phyloP scores from a whole-genome alignment of 2,797 vertebrate genomes.

The Coregonus sp. region DNA sequence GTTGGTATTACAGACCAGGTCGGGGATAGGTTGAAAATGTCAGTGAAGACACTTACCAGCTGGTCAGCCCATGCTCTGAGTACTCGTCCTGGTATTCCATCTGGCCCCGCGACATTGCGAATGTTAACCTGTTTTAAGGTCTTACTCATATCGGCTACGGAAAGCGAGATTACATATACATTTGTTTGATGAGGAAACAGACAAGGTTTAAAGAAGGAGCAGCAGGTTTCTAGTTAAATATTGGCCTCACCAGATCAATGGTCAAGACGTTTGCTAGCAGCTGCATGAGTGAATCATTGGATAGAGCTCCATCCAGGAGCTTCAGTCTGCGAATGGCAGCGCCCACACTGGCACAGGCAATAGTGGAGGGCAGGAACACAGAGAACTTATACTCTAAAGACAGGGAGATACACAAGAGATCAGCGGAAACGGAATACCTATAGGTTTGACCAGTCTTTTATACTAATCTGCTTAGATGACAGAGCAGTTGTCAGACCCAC shows the following conservation, averaged over 20 bases:
- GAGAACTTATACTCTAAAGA: constrained; percentile 77
- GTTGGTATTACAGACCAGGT: too few relatives aligned
- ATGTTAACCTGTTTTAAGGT: too few relatives aligned
- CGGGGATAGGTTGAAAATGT: too few relatives aligned
- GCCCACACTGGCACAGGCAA: constrained; percentile 77
- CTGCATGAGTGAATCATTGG: constrained; percentile 67
- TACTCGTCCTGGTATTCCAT: too few relatives aligned
- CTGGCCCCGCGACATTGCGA: too few relatives aligned
- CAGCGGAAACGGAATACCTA: neutral
- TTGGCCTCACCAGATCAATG: constrained; percentile 76
- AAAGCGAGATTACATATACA: too few relatives aligned
- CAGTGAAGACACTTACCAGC: too few relatives aligned
- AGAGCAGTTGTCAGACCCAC: neutral
- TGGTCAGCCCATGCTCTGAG: too few relatives aligned
- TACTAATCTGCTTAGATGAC: neutral
- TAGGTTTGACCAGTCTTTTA: neutral
- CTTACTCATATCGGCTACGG: too few relatives aligned
- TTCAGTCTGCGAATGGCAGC: constrained; percentile 74
- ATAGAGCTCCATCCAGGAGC: constrained; percentile 31
- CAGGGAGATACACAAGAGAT: constrained; percentile 13
- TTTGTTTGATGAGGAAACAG: neutral
- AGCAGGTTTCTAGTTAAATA: constrained; percentile 1
- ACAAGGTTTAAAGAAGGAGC: neutral
- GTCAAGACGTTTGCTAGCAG: constrained; percentile 75
- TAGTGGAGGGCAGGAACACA: constrained; percentile 77